Base-by-base conservation (phyloP, 2,797 vertebrate species). In the Acestrorhynchus altus region DNA sequence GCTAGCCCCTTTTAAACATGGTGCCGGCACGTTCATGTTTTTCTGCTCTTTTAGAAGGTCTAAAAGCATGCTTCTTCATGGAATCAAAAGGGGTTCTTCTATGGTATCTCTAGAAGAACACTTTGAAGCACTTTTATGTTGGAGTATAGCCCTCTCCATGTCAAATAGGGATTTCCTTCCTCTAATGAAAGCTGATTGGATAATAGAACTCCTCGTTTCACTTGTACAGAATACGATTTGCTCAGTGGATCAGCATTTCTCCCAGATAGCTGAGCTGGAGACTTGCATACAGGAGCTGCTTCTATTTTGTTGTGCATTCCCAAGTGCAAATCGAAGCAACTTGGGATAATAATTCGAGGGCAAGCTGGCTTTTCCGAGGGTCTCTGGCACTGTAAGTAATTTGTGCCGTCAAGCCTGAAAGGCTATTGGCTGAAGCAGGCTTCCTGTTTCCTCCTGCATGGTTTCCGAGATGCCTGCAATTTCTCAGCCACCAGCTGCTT, bases 281-380 rank as follows among this genome's bases (percentile, higher is more conserved):
- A 72, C 24, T 54, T 40, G 15, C 15, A 65, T 47, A 3, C 12
- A 31, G 22, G 11, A 51, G 39, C 8, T 12, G 15, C 57, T 10
- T 4, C 24, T 1, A 10, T 60, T 81, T 72, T 39, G 54, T 54
- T 15, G 22, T 57, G 49, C 49, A 76, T 4, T 69, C 44, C 47
- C 42, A 31, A 59, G n/a, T 73, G 64, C 20, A 12, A 70, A 64
- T 72, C 20, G 49, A 69, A 68, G 24, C 49, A 56, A 64, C 78
- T 63, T 69, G 79, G 57, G 28, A 16, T 31, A 78, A 76, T 72
- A 56, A 46, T 81, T 72, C 28, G 39, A 18, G 60, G 70, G 49
- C 64, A 49, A 26, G 16, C 46, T 24, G 60, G 16, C 35, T 77
- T 72, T 42, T 46, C 47, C 66, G 22, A 59, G 57, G 63, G 39